Conservation (phyloP, 2,888 invertebrate species). For the Dinocampus coccinellae region DNA sequence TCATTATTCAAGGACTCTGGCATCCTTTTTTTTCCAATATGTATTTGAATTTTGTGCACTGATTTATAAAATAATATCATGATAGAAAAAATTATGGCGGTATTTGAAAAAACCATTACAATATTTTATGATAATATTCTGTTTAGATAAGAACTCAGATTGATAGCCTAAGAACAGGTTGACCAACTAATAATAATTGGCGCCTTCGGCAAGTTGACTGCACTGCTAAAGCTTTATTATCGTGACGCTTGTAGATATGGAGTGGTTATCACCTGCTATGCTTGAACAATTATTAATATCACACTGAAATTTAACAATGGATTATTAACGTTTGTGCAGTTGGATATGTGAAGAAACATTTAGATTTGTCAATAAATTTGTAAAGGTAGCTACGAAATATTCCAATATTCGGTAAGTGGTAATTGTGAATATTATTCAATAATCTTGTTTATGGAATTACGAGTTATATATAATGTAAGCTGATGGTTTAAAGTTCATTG, state of each 20-base stretch:
- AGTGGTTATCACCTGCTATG: neutral
- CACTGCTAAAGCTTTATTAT: neutral
- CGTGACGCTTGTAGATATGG: neutral
- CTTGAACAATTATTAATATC: conserved; percentile 20
- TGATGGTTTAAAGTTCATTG: neutral
- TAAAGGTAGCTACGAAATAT: neutral
- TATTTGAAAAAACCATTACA: no score
- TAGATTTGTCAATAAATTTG: neutral
- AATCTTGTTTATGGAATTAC: no score
- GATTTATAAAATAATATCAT: no score
- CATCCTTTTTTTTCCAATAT: no score
- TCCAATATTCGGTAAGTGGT: neutral
- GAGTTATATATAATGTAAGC: neutral
- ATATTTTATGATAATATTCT: no score
- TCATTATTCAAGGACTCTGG: no score
- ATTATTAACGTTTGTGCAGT: neutral
- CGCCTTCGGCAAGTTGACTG: neutral
- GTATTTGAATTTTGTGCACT: no score
- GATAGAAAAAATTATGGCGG: no score
- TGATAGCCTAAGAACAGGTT: no score
- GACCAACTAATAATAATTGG: neutral
- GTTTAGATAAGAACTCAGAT: no score
- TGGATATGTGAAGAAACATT: neutral
- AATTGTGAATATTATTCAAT: neutral
- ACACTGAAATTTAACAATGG: conserved; percentile 11